Conservation (phyloP, 1,140 invertebrate species). For the Sinella curviseta region DNA sequence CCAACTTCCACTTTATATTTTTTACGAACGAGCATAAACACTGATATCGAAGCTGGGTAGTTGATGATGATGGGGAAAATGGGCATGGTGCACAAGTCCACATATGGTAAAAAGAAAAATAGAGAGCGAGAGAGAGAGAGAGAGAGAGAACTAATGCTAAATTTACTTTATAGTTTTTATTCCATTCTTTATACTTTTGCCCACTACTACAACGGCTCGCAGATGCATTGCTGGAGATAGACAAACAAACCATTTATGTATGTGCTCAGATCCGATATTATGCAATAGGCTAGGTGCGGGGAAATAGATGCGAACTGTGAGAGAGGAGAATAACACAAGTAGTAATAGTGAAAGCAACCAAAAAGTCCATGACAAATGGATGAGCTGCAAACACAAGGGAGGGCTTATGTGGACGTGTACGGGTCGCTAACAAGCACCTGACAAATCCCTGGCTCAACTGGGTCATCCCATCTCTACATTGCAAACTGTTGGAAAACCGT, state of each 20-base stretch:
- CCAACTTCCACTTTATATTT: slow-evolving; percentile 4
- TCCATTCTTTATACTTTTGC: not conserved
- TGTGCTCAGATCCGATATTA: too few species aligned
- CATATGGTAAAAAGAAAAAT: not conserved
- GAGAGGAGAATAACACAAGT: not conserved
- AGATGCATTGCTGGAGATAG: too few species aligned
- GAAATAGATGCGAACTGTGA: not conserved
- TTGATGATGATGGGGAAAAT: not conserved
- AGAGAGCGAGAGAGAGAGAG: not conserved
- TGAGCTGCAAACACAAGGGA: slow-evolving; percentile 48
- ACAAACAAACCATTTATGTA: too few species aligned
- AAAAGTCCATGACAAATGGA: slow-evolving; percentile 50
- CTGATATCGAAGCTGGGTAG: not conserved
- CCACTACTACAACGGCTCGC: too few species aligned
- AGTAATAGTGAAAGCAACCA: not conserved
- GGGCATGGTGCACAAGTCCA: not conserved
- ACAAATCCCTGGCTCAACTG: slow-evolving; percentile 50
- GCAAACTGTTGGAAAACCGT: not conserved
- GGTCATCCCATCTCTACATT: slow-evolving; percentile 46
- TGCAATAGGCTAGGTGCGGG: too few species aligned
- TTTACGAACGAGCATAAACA: slow-evolving; percentile 14
- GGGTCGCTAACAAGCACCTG: slow-evolving; percentile 50
- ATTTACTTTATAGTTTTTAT: not conserved
- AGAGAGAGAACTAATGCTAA: not conserved
- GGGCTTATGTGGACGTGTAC: slow-evolving; percentile 50